Percentiles rank a stretch among this genome's conserved stretches.
Evolutionary conservation across 2,888 invertebrate genomes (phyloP).

Genomic region (Eubasilissa splendida): DNA sequence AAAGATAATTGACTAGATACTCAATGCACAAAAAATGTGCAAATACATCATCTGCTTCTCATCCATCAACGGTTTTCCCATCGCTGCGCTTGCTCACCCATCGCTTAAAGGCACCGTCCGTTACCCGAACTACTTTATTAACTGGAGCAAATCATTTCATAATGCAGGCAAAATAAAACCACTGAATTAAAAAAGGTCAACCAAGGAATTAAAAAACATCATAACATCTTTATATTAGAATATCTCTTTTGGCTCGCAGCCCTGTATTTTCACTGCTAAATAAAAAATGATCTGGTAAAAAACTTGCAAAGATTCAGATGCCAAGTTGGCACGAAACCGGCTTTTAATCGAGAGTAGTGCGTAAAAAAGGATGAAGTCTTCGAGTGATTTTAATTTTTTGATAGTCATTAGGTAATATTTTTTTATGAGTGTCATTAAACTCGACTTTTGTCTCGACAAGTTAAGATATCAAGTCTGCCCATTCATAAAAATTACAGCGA

Average conservation of each 20-base stretch:
- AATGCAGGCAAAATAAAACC: not conserved
- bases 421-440: not conserved
- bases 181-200: constrained; percentile 12
- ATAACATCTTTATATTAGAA: not conserved
- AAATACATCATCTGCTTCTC: not conserved
- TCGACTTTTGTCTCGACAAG: not conserved
- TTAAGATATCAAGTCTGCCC: constrained; percentile 23
- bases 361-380: not conserved
- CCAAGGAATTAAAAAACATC: not conserved
- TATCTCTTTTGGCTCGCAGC: not conserved
- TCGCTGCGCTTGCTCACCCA: constrained; percentile 33
- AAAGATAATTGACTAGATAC: no score
- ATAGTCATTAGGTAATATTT: not conserved
- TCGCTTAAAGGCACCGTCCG: constrained; percentile 36
- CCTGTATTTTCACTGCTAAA: not conserved
- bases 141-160: constrained; percentile 13
- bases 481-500: constrained; percentile 40
- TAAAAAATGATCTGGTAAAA: constrained; percentile 22
- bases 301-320: not conserved
- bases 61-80: constrained; percentile 37
- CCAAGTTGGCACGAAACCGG: not conserved
- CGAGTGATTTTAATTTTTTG: not conserved
- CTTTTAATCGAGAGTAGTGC: not conserved
- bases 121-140: constrained; percentile 29
- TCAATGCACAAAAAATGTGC: no score